Conservation (phyloP, 92 coral and sea anemone genomes). For the Porites rus region DNA sequence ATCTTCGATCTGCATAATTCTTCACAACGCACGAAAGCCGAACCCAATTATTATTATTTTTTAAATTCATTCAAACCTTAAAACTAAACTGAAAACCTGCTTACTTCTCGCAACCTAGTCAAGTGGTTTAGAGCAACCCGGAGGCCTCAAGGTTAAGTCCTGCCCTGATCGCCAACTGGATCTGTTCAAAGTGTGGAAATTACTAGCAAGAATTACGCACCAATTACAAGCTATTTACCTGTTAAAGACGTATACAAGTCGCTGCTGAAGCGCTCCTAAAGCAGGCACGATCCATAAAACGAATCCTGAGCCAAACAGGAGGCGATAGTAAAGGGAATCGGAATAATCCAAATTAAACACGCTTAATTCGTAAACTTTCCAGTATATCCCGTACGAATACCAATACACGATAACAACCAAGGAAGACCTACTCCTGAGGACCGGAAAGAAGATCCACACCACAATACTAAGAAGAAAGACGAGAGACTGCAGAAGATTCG, state of each 20-base stretch:
- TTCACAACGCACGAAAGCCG: too few relatives aligned
- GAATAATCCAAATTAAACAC: conserved; percentile 43
- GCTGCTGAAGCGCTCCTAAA: conserved; percentile 59
- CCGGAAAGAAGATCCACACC: conserved; percentile 54
- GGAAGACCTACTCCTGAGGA: conserved; percentile 41
- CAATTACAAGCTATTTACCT: conserved; percentile 28
- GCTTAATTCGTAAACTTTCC: conserved; percentile 47
- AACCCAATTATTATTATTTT: too few relatives aligned
- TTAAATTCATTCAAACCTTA: too few relatives aligned
- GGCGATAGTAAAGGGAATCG: conserved; percentile 36
- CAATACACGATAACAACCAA: conserved; percentile 30
- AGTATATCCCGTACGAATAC: conserved; percentile 43
- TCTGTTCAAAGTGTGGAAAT: too few relatives aligned
- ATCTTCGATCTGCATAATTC: too few relatives aligned
- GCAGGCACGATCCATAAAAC: conserved; percentile 50
- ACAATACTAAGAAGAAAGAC: conserved; percentile 5
- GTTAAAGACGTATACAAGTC: conserved; percentile 55
- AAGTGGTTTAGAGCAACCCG: too few relatives aligned
- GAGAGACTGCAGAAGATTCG: not conserved
- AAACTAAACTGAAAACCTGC: too few relatives aligned
- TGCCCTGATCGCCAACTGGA: too few relatives aligned
- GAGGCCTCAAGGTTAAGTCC: too few relatives aligned
- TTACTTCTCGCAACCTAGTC: too few relatives aligned
- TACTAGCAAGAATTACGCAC: too few relatives aligned
- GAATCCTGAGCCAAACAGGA: conserved; percentile 47